Base-by-base conservation (phyloP, 2,113 vertebrate species). In the Canis aureus region DNA sequence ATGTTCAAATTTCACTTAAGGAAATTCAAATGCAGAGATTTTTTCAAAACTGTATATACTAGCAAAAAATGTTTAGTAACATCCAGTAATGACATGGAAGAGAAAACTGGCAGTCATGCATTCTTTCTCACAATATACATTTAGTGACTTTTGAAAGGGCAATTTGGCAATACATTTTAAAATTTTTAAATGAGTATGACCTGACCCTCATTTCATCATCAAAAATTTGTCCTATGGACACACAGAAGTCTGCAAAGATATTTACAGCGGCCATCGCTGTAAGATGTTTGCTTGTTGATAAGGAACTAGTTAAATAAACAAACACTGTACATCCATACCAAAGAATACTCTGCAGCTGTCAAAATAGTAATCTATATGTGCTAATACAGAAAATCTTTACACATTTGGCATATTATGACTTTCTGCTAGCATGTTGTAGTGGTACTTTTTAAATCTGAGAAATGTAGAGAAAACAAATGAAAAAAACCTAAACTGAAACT, bases 21-120 rank as follows among this genome's bases (percentile, higher is more conserved):
- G 93, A 49, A 89, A 89, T 78, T 62, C 35, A 97, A 94, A 94
- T 78, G 35, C 71, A 67, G 23, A 93, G n/a, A 57, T 29, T 95
- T 60, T 62, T 93, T 93, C 87, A 86, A 82, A 82, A 3, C 60
- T 73, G 81, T 60, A 43, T 29, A 76, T 15, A 69, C 0, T 15
- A 29, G 32, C 25, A 95, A 94, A 84, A 80, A 55, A 71, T 55
- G 12, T 43, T 83, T 76, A 82, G 53, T 91, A 91, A 55, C 17
- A 95, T 3, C 5, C 67, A 89, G 9, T 55, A 80, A 5, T 76
- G 51, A 96, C 57, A 81, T 0, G 62, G 29, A 25, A 89, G 43
- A 94, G 49, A 91, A 92, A 97, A 92, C 16, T 86, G 29, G 17
- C 0, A 69, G 22, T 73, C 19, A 85, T 32, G 6, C 1, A 66